Percentiles rank a stretch among this genome's conserved stretches.
These are phyloP conservation scores for Lasiommata megera DNA, from an alignment of 2,888 invertebrate species.

Conservation along the genomic window DNA sequence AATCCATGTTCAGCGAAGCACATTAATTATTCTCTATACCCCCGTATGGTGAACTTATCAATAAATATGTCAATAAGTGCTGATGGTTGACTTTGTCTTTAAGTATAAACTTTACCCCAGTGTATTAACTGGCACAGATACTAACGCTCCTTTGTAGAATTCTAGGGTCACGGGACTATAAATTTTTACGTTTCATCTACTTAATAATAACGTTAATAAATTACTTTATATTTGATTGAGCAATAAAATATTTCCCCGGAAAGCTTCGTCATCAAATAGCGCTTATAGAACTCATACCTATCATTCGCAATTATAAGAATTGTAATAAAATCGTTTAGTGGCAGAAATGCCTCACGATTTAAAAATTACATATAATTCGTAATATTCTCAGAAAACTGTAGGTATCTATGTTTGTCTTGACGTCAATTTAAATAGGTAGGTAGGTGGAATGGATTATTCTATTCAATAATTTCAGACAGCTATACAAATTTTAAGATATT, in stretches of 20 bases:
- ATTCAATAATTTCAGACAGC: too few relatives aligned
- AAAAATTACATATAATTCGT: conserved; percentile 2
- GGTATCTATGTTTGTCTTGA: background rate
- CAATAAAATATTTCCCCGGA: background rate
- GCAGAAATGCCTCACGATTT: background rate
- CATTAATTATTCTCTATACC: background rate
- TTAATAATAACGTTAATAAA: too few relatives aligned
- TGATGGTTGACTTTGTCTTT: background rate
- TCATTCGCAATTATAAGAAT: background rate
- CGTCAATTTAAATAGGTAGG: background rate
- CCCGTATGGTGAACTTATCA: background rate
- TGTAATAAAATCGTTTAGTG: background rate
- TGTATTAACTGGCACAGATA: background rate
- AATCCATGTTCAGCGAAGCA: conserved; percentile 1
- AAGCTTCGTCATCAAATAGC: background rate
- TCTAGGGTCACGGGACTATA: too few relatives aligned
- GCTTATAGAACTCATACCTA: background rate
- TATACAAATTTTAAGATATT: too few relatives aligned
- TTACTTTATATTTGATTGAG: too few relatives aligned
- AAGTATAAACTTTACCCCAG: background rate
- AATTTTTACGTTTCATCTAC: too few relatives aligned
- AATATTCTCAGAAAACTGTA: background rate
- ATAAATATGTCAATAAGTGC: background rate
- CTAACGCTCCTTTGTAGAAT: too few relatives aligned
- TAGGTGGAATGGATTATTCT: too few relatives aligned